A percentile compares a stretch with the other conserved stretches of the same genome.
These are phyloP conservation scores for Octomys mimax DNA, from an alignment of 2,797 vertebrate species.

Conservation along the genomic window DNA sequence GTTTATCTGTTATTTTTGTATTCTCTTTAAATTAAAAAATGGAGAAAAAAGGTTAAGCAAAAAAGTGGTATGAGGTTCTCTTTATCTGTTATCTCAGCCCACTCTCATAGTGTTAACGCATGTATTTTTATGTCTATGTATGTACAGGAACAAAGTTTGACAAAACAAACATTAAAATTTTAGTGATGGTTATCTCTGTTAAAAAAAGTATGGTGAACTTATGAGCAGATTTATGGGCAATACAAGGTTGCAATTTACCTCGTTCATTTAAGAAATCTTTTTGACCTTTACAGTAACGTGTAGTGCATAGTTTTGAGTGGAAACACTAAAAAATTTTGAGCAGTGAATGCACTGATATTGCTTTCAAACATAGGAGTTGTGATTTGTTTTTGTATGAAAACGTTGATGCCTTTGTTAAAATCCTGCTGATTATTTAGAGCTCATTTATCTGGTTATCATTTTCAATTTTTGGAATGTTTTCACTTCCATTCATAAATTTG, in stretches of 20 bases:
- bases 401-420: neutral
- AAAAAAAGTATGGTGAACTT: neutral
- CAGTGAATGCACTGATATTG: neutral
- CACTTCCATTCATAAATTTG: neutral
- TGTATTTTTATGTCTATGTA: neutral
- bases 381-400: slow-evolving; percentile 29
- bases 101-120: neutral
- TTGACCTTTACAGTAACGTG: neutral
- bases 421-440: neutral
- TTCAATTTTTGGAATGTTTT: neutral
- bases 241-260: neutral
- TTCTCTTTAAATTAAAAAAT: neutral
- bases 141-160: neutral
- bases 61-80: neutral
- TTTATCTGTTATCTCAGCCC: neutral
- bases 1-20: no score
- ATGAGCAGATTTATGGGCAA: neutral
- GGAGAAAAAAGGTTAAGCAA: neutral
- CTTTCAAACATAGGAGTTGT: neutral
- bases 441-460: neutral
- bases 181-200: neutral
- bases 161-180: neutral
- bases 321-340: neutral
- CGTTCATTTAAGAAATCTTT: neutral
- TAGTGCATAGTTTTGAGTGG: neutral